Evolutionary conservation across 2,888 invertebrate genomes (phyloP).

Genomic region (Tenthredo scrophulariae): DNA sequence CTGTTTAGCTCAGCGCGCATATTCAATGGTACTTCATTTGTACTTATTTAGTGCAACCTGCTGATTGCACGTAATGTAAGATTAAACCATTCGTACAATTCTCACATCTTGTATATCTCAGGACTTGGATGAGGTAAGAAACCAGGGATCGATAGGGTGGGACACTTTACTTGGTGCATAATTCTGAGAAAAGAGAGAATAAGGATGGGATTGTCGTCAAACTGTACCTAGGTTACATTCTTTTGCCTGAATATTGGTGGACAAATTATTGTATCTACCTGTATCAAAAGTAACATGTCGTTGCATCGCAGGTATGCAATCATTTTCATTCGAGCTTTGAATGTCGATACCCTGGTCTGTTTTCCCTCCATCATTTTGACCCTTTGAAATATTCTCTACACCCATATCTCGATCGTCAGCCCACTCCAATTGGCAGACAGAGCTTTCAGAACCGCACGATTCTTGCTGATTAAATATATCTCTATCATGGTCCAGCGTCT

Average conservation of each 20-base stretch:
- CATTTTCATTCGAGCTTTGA: slow-evolving; percentile 1
- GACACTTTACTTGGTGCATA: too few species aligned
- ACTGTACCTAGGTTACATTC: background rate
- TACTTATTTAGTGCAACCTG: too few species aligned
- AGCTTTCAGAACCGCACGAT: slow-evolving; percentile 2
- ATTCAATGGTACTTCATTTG: too few species aligned
- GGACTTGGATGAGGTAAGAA: too few species aligned
- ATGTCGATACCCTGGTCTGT: background rate
- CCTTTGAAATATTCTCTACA: background rate
- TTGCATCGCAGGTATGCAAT: background rate
- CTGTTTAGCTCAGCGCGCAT: too few species aligned
- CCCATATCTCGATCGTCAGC: background rate
- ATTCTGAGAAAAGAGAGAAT: too few species aligned
- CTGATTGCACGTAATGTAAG: too few species aligned
- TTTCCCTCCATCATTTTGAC: background rate
- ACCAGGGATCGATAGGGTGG: too few species aligned
- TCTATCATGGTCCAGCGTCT: slow-evolving; percentile 54
- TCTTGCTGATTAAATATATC: slow-evolving; percentile 25
- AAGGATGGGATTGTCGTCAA: background rate
- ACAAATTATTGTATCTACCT: background rate
- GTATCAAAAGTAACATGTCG: background rate
- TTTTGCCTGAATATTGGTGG: background rate
- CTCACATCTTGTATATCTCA: too few species aligned
- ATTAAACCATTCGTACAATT: too few species aligned
- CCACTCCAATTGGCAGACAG: slow-evolving; percentile 7